Evolutionary conservation across 2,797 vertebrate genomes (phyloP), one percentile per base, ranked within the genome.

Genomic region (Tragopan temminckii): DNA sequence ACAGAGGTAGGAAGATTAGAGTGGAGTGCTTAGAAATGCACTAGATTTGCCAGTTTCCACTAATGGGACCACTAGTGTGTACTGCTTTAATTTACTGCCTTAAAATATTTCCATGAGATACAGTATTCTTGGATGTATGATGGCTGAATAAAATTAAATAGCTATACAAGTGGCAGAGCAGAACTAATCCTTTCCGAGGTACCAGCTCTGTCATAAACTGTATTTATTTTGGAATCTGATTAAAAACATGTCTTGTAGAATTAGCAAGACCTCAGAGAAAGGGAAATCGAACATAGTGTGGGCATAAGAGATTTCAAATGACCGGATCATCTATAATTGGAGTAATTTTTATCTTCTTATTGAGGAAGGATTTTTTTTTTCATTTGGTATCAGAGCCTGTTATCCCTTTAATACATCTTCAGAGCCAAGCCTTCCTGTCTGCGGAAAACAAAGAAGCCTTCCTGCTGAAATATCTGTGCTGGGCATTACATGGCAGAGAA

Each of bases 191-290:
- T 87, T 95, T 85, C 43, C 13, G 82, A 90, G 59, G 53, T 45
- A 50, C 70, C 36, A 81, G 19, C 63, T 57, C 71, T 58, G 42
- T 67, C 63, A 80, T 68, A 79, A 90, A 52, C 23, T 31, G 13
- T 24, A 59, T 95, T 94, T 96, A 67, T 82, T 96, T 91, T 89
- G 43, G 79, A 96, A 95, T 93, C 76, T 95, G 86, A 94, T 93
- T 88, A 88, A 85, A 95, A 93, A 77, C 18, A 80, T 50, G 63
- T 91, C 77, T 92, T 97, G 61, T 33, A 86, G 74, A 62, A 92
- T 92, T 89, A 94, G 76, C 23, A 81, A 81, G 77, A 84, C 48
- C 77, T 84, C 61, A 63, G 18, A 90, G 84, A 83, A 55, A 23
- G 15, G 43, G 58, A 91, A 94, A 93, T 66, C 59, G 93, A 93